phyloP scores from a whole-genome alignment of 2,888 invertebrate species.

The Tyria jacobaeae region DNA sequence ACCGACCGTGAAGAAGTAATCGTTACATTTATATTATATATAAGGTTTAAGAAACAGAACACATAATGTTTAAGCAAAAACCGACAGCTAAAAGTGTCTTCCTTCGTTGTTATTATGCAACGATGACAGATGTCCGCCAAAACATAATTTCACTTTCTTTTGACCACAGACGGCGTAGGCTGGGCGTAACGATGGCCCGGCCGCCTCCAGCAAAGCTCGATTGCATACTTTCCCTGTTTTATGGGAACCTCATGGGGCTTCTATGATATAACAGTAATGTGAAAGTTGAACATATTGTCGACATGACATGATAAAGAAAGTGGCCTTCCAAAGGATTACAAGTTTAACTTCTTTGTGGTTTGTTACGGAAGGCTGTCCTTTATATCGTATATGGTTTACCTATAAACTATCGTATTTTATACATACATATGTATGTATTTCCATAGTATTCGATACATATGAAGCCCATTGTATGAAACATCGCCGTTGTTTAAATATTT shows the following conservation, averaged over 20 bases:
- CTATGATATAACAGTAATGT: constrained; percentile 70
- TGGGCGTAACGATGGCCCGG: constrained; percentile 76
- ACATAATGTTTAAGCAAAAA: constrained; percentile 13
- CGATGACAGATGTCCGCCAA: constrained; percentile 50
- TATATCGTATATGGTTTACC: no score
- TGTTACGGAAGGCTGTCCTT: constrained; percentile 21
- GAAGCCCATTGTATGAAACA: neutral
- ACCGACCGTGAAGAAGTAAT: constrained; percentile 69
- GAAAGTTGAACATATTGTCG: constrained; percentile 56
- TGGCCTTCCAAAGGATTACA: constrained; percentile 6
- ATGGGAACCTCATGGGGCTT: constrained; percentile 76
- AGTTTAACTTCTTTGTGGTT: constrained; percentile 14
- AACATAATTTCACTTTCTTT: constrained; percentile 81
- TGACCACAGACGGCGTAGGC: constrained; percentile 65
- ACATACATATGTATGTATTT: no score
- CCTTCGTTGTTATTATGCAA: constrained; percentile 37
- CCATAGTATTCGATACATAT: no score
- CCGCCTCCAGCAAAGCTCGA: constrained; percentile 70
- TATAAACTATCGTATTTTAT: no score
- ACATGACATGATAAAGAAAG: constrained; percentile 25
- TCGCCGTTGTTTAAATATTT: neutral
- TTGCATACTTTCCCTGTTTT: constrained; percentile 85
- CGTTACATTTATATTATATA: constrained; percentile 56
- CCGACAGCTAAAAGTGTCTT: constrained; percentile 27
- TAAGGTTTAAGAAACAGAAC: constrained; percentile 15